Conservation (phyloP, 2,888 invertebrate species). For the Lissocephala sabroskyi region DNA sequence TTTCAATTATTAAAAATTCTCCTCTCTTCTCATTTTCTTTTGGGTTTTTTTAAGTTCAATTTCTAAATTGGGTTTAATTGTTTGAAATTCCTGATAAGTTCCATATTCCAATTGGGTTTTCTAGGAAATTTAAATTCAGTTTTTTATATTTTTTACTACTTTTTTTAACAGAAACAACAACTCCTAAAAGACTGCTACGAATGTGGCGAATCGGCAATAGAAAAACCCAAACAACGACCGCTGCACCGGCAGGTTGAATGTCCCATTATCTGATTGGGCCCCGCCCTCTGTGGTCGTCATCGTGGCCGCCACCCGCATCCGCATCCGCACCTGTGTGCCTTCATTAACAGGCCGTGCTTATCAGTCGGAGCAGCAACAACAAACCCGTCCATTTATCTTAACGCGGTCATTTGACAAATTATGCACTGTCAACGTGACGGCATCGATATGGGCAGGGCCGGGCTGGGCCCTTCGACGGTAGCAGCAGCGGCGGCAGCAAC, state of each 20-base stretch:
- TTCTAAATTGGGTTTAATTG: no score
- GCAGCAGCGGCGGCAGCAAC: background rate
- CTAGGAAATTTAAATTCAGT: background rate
- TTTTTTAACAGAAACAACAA: background rate
- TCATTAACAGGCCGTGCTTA: slow-evolving; percentile 32
- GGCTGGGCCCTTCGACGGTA: no score
- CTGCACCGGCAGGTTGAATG: slow-evolving; percentile 31
- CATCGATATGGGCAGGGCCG: slow-evolving; percentile 19
- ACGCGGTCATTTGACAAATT: slow-evolving; percentile 46
- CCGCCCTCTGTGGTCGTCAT: slow-evolving; percentile 4
- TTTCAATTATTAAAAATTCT: no score
- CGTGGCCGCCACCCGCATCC: slow-evolving; percentile 13
- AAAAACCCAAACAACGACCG: slow-evolving; percentile 10
- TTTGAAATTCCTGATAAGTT: no score
- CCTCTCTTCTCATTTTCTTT: no score
- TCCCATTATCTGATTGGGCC: slow-evolving; percentile 26
- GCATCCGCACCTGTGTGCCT: no score
- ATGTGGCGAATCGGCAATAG: background rate
- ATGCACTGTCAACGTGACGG: slow-evolving; percentile 41
- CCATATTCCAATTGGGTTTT: no score
- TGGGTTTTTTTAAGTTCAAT: no score
- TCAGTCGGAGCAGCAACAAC: slow-evolving; percentile 24
- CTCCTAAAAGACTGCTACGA: slow-evolving; percentile 47
- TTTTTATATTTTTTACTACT: background rate
- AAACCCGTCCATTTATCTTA: slow-evolving; percentile 51